Percentiles rank a stretch among this genome's conserved stretches.
Evolutionary conservation across 2,113 vertebrate genomes (phyloP).

Genomic region (Piprites chloris): DNA sequence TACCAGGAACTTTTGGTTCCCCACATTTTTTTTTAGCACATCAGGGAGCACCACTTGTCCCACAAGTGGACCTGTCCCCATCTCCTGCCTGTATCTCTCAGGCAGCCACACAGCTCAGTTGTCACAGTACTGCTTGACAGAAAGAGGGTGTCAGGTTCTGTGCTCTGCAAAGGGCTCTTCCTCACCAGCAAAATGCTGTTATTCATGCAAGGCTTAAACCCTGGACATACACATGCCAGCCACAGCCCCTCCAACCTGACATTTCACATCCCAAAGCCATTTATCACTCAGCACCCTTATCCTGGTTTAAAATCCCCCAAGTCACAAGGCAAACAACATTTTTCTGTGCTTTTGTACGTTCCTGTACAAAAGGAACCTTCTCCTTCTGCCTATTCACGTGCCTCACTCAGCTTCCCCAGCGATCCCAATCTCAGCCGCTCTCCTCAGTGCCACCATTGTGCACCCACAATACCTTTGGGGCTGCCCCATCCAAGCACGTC

Average conservation of each 20-base stretch:
- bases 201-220: neutral
- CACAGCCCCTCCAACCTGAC: neutral
- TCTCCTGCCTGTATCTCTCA: neutral
- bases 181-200: neutral
- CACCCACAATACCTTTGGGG: constrained; percentile 48
- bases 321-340: constrained; percentile 63
- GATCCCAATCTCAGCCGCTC: constrained; percentile 6
- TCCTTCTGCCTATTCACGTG: constrained; percentile 52
- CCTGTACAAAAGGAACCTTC: no score
- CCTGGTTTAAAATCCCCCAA: constrained; percentile 30
- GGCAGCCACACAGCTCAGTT: neutral
- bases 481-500: constrained; percentile 54
- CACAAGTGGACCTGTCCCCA: neutral
- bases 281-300: constrained; percentile 53
- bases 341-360: constrained; percentile 42
- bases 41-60: neutral
- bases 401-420: constrained; percentile 55
- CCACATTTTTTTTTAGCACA: fast-evolving
- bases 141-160: neutral
- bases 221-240: neutral
- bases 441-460: constrained; percentile 64
- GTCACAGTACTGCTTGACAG: neutral
- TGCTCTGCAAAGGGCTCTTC: neutral
- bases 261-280: constrained; percentile 40
- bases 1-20: neutral